Base-by-base conservation (phyloP, 2,888 invertebrate species). In the Phaonia tiefii region DNA sequence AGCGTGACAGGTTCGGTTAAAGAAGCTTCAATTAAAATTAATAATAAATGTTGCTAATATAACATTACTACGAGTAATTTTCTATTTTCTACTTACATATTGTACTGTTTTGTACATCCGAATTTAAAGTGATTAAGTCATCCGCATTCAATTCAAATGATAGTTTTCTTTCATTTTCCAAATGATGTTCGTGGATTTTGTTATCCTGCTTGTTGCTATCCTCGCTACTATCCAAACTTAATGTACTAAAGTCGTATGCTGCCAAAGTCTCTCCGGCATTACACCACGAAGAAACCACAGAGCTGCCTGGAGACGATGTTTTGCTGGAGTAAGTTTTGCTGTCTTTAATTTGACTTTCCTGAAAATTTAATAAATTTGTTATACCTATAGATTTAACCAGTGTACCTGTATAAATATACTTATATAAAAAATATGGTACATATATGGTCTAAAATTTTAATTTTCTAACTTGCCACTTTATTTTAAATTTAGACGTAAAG, bases 251-350 rank as follows among this genome's bases (percentile, higher is more conserved):
- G 77, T 94, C 93, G 71, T 89, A 89, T 42, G 86, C 85, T 0
- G 94, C 94, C 92, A 94, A 92, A 0, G 94, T 94, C 86, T 94
- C 94, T 0, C 94, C 94, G 0, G 93, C 94, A 82, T 90, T 88
- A 44, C 89, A 89, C 91, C 91, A 91, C 22, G 90, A 91, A 66
- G 90, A 87, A 58, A 89, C 86, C 10, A 86, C 85, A n/a, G 90
- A 89, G 73, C 89, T 89, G 22, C 86, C 86, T 25, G 89, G 86
- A 22, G 90, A 87, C 60, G 86, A 88, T 71, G 86, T 88, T 77
- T 88, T 89, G 74, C 88, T 89, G 26, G 86, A 86, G 58, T 79
- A 85, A 20, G 85, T 86, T 39, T 85, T 86, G 13, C 86, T 85
- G 31, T 88, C 86, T 37, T 85, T 85, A 69, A 86, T 85, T 42